Evolutionary conservation across 1,140 invertebrate genomes (phyloP).

Genomic region (Drosophila neocordata): DNA sequence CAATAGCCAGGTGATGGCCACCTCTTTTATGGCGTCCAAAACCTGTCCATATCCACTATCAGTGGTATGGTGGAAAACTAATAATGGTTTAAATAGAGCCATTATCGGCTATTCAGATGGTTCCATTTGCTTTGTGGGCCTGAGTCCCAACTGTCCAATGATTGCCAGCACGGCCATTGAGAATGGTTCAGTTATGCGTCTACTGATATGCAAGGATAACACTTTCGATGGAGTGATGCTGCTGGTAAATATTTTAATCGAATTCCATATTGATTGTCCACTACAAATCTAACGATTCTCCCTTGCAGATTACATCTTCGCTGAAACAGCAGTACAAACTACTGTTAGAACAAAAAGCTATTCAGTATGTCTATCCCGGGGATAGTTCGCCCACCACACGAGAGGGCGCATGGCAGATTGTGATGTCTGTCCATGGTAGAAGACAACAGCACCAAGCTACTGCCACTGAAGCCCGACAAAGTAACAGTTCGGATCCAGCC

Average conservation of each 20-base stretch:
- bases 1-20: constrained; percentile 82
- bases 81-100: constrained; percentile 84
- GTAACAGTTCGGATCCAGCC: constrained; percentile 77
- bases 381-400: constrained; percentile 79
- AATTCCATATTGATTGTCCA: not conserved
- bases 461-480: constrained; percentile 52
- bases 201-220: constrained; percentile 88
- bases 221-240: constrained; percentile 87
- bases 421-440: constrained; percentile 70
- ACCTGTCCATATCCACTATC: constrained; percentile 84
- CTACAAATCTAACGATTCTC: not conserved
- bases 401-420: constrained; percentile 82
- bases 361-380: constrained; percentile 85
- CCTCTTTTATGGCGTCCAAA: constrained; percentile 83
- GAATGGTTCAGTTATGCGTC: constrained; percentile 84
- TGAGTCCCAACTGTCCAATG: constrained; percentile 86
- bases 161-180: constrained; percentile 86
- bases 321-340: constrained; percentile 86
- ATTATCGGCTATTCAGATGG: constrained; percentile 89
- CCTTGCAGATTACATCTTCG: constrained; percentile 86
- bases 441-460: constrained; percentile 23
- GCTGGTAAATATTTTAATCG: constrained; percentile 83
- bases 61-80: constrained; percentile 89
- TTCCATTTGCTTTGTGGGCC: constrained; percentile 88
- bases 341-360: constrained; percentile 86